Evolutionary conservation across 2,888 invertebrate species (phyloP).

Genomic region (Lysandra bellargus): DNA sequence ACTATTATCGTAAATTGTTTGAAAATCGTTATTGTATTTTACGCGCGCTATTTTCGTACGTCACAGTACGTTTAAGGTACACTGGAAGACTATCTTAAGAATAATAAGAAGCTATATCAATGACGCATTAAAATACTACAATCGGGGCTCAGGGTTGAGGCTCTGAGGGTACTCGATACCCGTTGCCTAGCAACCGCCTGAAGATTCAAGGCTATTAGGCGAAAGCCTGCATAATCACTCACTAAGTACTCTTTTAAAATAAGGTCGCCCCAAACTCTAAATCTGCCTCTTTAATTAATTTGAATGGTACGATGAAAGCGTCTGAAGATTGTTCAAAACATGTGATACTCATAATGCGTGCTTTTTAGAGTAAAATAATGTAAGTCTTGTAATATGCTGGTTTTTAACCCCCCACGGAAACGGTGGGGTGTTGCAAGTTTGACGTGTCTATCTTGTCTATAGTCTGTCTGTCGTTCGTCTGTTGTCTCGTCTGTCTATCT

Average conservation of each 20-base stretch:
- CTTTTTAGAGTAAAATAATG: not conserved
- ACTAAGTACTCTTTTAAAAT: constrained; percentile 42
- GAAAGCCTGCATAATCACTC: constrained; percentile 42
- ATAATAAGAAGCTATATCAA: too few relatives aligned
- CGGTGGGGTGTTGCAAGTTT: not conserved
- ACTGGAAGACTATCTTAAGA: too few relatives aligned
- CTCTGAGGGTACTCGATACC: constrained; percentile 38
- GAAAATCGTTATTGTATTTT: too few relatives aligned
- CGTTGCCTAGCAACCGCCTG: constrained; percentile 32
- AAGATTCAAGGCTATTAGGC: constrained; percentile 41
- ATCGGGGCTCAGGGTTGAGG: constrained; percentile 15
- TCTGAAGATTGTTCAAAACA: not conserved
- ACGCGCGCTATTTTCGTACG: too few relatives aligned
- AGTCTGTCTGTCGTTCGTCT: too few relatives aligned
- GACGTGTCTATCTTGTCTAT: too few relatives aligned
- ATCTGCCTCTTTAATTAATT: constrained; percentile 32
- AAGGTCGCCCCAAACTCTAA: constrained; percentile 41
- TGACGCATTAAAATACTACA: not conserved
- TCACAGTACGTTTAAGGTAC: too few relatives aligned
- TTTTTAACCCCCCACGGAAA: not conserved
- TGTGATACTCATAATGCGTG: not conserved
- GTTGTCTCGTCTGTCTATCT: not conserved
- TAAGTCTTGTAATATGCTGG: not conserved
- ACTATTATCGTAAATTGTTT: too few relatives aligned
- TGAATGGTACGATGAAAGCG: not conserved